These are phyloP conservation scores for Drosophila kuntzei DNA, from an alignment of 2,888 invertebrate genomes.

Conservation along the genomic window DNA sequence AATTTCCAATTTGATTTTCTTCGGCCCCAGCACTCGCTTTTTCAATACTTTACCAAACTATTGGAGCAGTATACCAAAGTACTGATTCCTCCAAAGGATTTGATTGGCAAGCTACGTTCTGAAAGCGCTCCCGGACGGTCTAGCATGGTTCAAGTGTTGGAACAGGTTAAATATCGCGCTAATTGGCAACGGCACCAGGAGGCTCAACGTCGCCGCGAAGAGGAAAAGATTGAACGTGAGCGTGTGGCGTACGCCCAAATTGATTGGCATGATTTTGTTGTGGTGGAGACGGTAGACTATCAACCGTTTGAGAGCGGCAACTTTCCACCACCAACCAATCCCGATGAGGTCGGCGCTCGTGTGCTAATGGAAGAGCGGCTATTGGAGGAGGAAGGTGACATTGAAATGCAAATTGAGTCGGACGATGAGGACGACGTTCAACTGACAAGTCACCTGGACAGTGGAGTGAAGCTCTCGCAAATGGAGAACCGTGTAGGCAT, in stretches of 20 bases:
- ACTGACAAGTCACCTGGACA: slow-evolving; percentile 62
- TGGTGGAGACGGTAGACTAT: slow-evolving; percentile 99
- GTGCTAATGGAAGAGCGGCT: slow-evolving; percentile 95
- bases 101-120: slow-evolving; percentile 91
- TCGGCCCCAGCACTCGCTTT: slow-evolving; percentile 98
- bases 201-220: slow-evolving; percentile 95
- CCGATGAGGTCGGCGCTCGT: slow-evolving; percentile 97
- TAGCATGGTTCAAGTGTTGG: slow-evolving; percentile 88
- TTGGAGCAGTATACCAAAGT: slow-evolving; percentile 99
- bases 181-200: slow-evolving; percentile 99
- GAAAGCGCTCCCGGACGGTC: slow-evolving; percentile 89
- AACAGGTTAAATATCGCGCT: slow-evolving; percentile 96
- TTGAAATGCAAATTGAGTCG: slow-evolving; percentile 96
- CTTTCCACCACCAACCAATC: slow-evolving; percentile 98
- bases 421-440: slow-evolving; percentile 89
- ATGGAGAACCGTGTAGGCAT: slow-evolving; percentile 88
- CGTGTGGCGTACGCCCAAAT: slow-evolving; percentile 98
- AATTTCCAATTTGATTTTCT: slow-evolving; percentile 99
- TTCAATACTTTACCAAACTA: slow-evolving; percentile 98
- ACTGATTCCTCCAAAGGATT: slow-evolving; percentile 96
- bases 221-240: slow-evolving; percentile 97
- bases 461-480: slow-evolving; percentile 87
- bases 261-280: slow-evolving; percentile 99
- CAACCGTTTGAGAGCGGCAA: slow-evolving; percentile 98
- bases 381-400: slow-evolving; percentile 91